A percentile compares a stretch with the other conserved stretches of the same genome.
Conservation (phyloP, 2,113 vertebrate species). For the Dryoscopus gambensis region DNA sequence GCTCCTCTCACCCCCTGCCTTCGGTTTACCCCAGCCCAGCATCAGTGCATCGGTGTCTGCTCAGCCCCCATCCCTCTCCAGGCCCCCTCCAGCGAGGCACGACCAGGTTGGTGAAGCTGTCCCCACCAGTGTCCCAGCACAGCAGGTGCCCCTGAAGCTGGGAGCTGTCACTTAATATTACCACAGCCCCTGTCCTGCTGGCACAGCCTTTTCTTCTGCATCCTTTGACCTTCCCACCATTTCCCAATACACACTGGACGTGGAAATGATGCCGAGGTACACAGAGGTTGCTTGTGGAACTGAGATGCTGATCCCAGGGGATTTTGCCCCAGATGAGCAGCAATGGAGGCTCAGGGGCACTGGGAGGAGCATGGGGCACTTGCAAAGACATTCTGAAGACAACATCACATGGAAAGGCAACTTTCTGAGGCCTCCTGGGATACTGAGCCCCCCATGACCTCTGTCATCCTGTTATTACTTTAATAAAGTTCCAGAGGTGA, state of each 20-base stretch:
- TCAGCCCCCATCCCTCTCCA: fast-evolving
- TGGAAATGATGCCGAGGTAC: neutral
- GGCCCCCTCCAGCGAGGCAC: neutral
- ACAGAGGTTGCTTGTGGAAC: fast-evolving
- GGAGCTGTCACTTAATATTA: neutral
- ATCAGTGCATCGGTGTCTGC: neutral
- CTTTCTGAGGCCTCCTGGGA: neutral
- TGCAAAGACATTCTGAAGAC: neutral
- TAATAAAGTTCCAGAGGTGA: neutral
- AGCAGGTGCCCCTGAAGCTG: neutral
- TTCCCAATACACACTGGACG: fast-evolving
- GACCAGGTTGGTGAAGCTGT: neutral
- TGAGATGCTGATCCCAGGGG: neutral
- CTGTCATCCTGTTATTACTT: neutral
- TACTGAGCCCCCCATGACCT: neutral
- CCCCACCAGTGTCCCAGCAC: neutral
- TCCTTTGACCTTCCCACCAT: neutral
- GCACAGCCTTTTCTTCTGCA: neutral
- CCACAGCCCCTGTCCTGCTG: neutral
- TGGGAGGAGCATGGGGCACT: fast-evolving
- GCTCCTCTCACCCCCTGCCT: neutral
- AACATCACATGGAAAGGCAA: neutral
- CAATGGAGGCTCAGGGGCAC: neutral
- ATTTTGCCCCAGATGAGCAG: neutral
- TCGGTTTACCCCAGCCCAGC: fast-evolving